Base-by-base conservation (phyloP, 2,797 vertebrate species). In the Anabacerthia variegaticeps region DNA sequence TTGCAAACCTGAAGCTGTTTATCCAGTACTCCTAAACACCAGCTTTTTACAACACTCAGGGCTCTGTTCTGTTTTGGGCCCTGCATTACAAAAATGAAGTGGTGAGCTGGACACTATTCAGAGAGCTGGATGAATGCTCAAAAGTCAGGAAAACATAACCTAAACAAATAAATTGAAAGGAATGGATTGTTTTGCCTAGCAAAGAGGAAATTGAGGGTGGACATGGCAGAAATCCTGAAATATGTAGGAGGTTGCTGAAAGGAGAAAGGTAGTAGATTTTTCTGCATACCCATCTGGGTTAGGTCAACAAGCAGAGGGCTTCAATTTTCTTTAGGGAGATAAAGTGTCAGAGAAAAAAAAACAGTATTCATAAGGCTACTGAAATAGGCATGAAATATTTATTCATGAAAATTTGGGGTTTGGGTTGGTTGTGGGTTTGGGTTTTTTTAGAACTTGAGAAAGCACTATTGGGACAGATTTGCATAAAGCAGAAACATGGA, bases 151-250 rank as follows among this genome's bases (percentile, higher is more conserved):
- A 89, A 95, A 80, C 24, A 78, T 80, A 55, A 89, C 65, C 58
- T 81, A 54, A 92, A 73, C 39, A 92, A 94, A 90, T 5, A 92
- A 34, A 92, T 84, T 65, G 41, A 94, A 95, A 88, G n/a, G 41
- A 74, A 69, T 71, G 54, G 28, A 71, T 91, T 94, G 74, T 91
- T 96, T 91, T 92, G 74, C 91, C 67, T 82, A 87, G 80, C 41
- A 49, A 73, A 91, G 74, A 92, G 94, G 96, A 96, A 96, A 96
- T 93, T 92, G 91, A 94, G 63, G 56, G 52, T 92, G 78, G 56
- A 82, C 84, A 49, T 63, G 87, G 87, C 63, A 93, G 59, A 89
- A 93, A 92, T 89, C 59, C 89, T 94, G 84, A 96, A 92, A 89
- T 93, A 96, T 83, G 87, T 67, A 91, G 74, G 54, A 95, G 59